Conservation (phyloP, 2,113 vertebrate genomes). For the Cololabis saira region DNA sequence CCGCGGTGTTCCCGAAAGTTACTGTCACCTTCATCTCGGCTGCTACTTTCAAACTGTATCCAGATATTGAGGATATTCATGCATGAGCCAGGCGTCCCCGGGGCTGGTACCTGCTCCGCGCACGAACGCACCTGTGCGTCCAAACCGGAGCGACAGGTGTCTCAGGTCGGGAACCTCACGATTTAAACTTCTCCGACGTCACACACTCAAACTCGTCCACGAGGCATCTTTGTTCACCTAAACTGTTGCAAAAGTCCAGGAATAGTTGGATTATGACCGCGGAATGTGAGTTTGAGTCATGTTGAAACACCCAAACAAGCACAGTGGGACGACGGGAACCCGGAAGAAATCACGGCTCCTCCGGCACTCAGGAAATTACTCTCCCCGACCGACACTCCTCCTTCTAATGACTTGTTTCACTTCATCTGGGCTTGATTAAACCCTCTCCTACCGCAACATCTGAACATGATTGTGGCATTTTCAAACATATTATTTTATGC, state of each 20-base stretch:
- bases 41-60: background rate
- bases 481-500: no score
- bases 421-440: no score
- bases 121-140: slow-evolving; percentile 48
- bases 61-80: no score
- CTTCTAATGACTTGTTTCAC: no score
- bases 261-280: background rate
- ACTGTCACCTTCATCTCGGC: slow-evolving; percentile 91
- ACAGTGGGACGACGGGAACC: slow-evolving; percentile 53
- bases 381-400: background rate
- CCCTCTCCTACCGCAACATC: no score
- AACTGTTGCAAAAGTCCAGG: background rate
- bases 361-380: slow-evolving; percentile 43
- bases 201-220: background rate
- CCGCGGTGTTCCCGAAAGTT: slow-evolving; percentile 86
- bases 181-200: background rate
- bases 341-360: slow-evolving; percentile 65
- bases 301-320: slow-evolving; percentile 57
- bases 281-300: slow-evolving; percentile 19
- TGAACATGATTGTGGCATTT: no score
- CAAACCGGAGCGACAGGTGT: slow-evolving; percentile 78
- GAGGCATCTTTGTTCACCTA: background rate
- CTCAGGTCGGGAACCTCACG: slow-evolving; percentile 49
- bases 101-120: background rate
- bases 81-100: background rate